phyloP scores from a whole-genome alignment of 2,888 invertebrate genomes.

The Andrena minutula region DNA sequence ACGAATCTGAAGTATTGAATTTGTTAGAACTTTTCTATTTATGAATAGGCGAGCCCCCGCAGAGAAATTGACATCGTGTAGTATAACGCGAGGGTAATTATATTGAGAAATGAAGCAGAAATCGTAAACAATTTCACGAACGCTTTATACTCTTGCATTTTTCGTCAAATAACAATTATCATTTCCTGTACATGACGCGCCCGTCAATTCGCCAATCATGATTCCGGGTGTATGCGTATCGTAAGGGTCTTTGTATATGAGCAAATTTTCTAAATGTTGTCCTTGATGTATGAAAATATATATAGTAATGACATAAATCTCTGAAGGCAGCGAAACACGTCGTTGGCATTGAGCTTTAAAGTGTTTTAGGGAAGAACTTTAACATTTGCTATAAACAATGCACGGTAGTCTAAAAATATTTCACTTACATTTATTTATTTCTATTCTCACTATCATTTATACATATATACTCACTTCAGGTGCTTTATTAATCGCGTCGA shows the following conservation, averaged over 20 bases:
- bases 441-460: slow-evolving; percentile 34
- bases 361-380: slow-evolving; percentile 36
- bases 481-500: slow-evolving; percentile 34
- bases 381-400: slow-evolving; percentile 29
- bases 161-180: slow-evolving; percentile 37
- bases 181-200: slow-evolving; percentile 43
- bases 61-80: slow-evolving; percentile 15
- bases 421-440: slow-evolving; percentile 52
- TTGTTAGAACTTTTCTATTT: slow-evolving; percentile 30
- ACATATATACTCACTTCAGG: slow-evolving; percentile 37
- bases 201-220: slow-evolving; percentile 38
- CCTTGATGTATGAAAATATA: slow-evolving; percentile 59
- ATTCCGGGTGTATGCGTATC: slow-evolving; percentile 37
- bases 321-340: slow-evolving; percentile 35
- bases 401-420: slow-evolving; percentile 39
- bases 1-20: slow-evolving; percentile 33
- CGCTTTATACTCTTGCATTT: slow-evolving; percentile 55
- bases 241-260: slow-evolving; percentile 52
- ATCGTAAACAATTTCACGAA: slow-evolving; percentile 14
- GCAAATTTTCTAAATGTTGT: slow-evolving; percentile 55
- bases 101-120: slow-evolving; percentile 1
- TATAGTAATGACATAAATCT: slow-evolving; percentile 44
- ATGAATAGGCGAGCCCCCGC: not conserved
- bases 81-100: slow-evolving; percentile 3
- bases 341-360: slow-evolving; percentile 40